Evolutionary conservation across 2,797 vertebrate species (phyloP).

Genomic region (Momotus momota): DNA sequence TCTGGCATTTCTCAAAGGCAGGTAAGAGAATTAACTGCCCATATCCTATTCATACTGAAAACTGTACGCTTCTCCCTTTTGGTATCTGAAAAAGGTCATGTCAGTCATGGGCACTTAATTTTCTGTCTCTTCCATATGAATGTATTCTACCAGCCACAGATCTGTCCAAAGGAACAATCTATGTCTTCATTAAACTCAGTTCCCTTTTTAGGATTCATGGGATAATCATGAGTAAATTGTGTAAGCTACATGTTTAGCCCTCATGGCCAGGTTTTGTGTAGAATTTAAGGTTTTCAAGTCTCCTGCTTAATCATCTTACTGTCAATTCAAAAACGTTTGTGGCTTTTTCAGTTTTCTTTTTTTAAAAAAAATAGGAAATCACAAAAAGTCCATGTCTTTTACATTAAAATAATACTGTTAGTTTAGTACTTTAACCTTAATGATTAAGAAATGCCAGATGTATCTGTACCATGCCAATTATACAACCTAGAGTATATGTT

Average conservation of each 20-base stretch:
- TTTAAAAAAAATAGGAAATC: neutral
- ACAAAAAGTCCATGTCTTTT: neutral
- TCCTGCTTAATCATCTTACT: neutral
- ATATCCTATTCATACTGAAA: neutral
- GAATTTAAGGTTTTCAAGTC: neutral
- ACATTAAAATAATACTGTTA: neutral
- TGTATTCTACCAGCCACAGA: neutral
- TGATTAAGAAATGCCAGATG: neutral
- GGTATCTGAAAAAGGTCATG: neutral
- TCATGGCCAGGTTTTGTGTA: neutral
- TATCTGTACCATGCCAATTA: neutral
- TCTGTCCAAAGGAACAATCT: neutral
- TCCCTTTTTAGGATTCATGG: neutral
- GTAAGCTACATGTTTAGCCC: neutral
- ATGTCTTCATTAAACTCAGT: neutral
- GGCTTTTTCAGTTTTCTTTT: neutral
- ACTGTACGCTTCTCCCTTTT: neutral
- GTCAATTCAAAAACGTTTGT: neutral
- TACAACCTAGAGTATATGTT: neutral
- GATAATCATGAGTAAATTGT: neutral
- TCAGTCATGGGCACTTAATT: neutral
- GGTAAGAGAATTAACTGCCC: neutral
- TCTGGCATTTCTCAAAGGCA: neutral
- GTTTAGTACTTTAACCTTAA: too few species aligned
- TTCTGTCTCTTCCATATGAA: neutral